These are phyloP conservation scores for Odobenus rosmarus DNA, from an alignment of 2,113 vertebrate species.

Conservation along the genomic window DNA sequence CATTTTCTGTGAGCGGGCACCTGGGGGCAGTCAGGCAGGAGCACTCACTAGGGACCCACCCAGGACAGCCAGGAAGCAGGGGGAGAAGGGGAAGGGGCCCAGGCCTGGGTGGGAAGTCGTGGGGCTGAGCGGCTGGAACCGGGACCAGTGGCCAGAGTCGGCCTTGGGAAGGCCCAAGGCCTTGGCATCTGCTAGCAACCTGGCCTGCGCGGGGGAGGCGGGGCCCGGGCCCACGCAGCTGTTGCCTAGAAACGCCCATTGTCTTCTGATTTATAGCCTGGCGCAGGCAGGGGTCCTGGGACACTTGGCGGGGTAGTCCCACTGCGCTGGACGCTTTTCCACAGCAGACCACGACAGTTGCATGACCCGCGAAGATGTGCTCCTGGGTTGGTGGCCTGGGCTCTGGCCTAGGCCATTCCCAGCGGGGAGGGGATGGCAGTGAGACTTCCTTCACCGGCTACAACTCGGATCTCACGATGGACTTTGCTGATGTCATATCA, in stretches of 20 bases:
- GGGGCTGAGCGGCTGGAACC: accelerated
- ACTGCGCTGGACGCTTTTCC: neutral
- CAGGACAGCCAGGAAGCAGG: neutral
- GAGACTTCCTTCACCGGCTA: slow-evolving; percentile 86
- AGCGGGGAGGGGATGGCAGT: slow-evolving; percentile 89
- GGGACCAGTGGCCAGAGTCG: no score
- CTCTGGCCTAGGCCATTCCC: slow-evolving; percentile 90
- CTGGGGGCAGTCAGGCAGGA: no score
- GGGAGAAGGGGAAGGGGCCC: neutral
- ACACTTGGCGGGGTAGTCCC: neutral
- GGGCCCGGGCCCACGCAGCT: no score
- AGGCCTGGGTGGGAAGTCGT: no score
- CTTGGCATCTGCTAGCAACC: no score
- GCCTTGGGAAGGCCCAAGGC: no score
- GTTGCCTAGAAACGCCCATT: neutral
- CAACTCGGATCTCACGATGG: no score
- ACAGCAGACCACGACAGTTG: neutral
- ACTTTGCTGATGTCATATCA: no score
- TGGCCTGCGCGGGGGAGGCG: no score
- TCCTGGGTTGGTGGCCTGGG: slow-evolving; percentile 91
- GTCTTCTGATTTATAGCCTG: neutral
- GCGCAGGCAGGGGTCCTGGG: accelerated
- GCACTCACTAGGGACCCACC: neutral
- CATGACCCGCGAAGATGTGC: slow-evolving; percentile 80
- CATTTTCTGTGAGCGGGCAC: neutral